Conservation (phyloP, 2,113 vertebrate genomes). For the Gracilinanus agilis region DNA sequence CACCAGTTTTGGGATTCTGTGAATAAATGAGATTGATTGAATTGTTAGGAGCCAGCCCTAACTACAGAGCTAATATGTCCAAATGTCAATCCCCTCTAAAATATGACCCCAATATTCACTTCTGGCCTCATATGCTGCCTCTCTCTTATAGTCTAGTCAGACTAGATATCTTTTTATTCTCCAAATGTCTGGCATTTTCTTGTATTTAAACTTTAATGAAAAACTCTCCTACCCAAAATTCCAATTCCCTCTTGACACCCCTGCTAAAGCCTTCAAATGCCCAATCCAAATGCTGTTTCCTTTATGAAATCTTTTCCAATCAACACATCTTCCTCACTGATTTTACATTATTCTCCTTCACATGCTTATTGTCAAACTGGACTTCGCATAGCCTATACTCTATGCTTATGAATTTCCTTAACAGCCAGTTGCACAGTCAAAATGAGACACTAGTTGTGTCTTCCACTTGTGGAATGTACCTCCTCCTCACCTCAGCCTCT, state of each 20-base stretch:
- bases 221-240: not conserved
- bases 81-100: not conserved
- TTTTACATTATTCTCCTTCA: too few species aligned
- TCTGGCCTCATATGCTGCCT: not conserved
- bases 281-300: not conserved
- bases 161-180: not conserved
- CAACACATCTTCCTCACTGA: not conserved
- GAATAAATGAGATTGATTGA: not conserved
- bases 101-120: not conserved
- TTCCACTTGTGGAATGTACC: not conserved
- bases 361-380: too few species aligned
- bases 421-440: too few species aligned
- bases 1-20: not conserved
- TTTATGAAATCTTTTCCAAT: not conserved
- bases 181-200: not conserved
- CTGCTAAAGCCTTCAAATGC: not conserved
- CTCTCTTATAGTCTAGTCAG: not conserved
- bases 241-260: too few species aligned
- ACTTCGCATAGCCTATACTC: too few species aligned
- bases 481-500: not conserved
- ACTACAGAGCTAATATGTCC: not conserved
- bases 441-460: too few species aligned
- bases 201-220: not conserved
- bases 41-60: not conserved
- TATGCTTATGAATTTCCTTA: too few species aligned